phyloP scores from a whole-genome alignment of 2,888 invertebrate genomes.

The Uropetala carovei region DNA sequence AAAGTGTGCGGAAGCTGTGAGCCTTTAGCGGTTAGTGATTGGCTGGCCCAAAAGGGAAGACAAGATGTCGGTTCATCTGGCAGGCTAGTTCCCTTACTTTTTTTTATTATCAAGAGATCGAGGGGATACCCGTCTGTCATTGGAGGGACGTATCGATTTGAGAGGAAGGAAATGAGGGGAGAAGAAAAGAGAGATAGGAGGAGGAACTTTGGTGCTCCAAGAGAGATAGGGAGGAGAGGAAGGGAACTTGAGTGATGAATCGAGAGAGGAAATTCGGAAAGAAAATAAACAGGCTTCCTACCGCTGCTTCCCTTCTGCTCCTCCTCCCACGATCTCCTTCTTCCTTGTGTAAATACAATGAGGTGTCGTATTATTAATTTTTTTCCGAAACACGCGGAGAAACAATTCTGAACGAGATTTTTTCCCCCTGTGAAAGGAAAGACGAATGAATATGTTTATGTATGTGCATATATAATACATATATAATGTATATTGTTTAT shows the following conservation, averaged over 20 bases:
- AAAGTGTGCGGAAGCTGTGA: neutral
- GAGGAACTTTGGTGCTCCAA: neutral
- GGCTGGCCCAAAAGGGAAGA: too few relatives aligned
- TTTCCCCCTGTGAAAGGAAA: too few relatives aligned
- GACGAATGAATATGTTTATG: too few relatives aligned
- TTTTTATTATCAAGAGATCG: neutral
- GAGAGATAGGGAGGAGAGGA: neutral
- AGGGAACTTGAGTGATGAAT: neutral
- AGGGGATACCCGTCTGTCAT: neutral
- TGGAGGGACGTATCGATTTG: neutral
- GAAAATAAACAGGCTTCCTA: neutral
- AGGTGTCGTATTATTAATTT: neutral
- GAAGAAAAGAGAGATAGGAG: neutral
- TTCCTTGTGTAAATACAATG: neutral
- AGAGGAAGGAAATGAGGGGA: neutral
- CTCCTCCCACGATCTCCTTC: neutral
- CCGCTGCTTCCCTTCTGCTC: neutral
- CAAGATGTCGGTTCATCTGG: neutral
- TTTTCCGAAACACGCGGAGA: slow-evolving; percentile 4
- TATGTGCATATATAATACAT: too few relatives aligned
- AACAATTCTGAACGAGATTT: neutral
- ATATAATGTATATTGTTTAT: too few relatives aligned
- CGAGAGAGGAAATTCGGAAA: slow-evolving; percentile 1
- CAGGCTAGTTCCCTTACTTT: neutral
- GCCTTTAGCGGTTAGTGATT: neutral